Evolutionary conservation across 2,797 vertebrate species (phyloP).

Genomic region (Naso thynnoides): DNA sequence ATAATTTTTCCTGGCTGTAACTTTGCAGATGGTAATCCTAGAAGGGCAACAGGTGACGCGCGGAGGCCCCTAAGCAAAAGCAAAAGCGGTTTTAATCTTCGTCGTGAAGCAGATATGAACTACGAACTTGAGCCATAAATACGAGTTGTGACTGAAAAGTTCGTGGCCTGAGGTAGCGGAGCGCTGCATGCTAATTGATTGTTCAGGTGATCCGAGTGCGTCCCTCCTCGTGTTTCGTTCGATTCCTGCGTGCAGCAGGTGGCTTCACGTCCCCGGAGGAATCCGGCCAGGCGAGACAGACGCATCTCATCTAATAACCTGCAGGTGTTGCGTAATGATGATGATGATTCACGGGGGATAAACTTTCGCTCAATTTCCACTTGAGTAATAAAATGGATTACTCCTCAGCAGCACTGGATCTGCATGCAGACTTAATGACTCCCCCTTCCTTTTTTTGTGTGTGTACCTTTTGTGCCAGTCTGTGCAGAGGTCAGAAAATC

Average conservation of each 20-base stretch:
- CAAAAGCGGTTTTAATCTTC: neutral
- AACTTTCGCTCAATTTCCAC: slow-evolving; percentile 27
- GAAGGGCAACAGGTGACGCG: slow-evolving; percentile 53
- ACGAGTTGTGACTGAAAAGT: no score
- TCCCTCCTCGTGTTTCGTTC: neutral
- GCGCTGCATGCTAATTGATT: fast-evolving
- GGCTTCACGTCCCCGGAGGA: slow-evolving; percentile 32
- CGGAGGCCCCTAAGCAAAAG: neutral
- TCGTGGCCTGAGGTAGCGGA: no score
- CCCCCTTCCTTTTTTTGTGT: no score
- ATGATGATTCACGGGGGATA: no score
- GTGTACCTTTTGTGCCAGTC: neutral
- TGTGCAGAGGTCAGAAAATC: neutral
- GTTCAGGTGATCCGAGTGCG: neutral
- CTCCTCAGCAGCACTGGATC: slow-evolving; percentile 6
- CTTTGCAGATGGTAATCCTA: neutral
- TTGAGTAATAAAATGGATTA: slow-evolving; percentile 19
- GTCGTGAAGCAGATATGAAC: neutral
- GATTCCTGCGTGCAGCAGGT: slow-evolving; percentile 37
- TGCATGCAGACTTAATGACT: slow-evolving; percentile 1
- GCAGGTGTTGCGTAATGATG: slow-evolving; percentile 31
- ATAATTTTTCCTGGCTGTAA: slow-evolving; percentile 3
- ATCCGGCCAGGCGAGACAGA: slow-evolving; percentile 46
- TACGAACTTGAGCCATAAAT: neutral
- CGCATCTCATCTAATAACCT: neutral